phyloP scores from a whole-genome alignment of 2,797 vertebrate genomes.

The Alfaro cultratus region DNA sequence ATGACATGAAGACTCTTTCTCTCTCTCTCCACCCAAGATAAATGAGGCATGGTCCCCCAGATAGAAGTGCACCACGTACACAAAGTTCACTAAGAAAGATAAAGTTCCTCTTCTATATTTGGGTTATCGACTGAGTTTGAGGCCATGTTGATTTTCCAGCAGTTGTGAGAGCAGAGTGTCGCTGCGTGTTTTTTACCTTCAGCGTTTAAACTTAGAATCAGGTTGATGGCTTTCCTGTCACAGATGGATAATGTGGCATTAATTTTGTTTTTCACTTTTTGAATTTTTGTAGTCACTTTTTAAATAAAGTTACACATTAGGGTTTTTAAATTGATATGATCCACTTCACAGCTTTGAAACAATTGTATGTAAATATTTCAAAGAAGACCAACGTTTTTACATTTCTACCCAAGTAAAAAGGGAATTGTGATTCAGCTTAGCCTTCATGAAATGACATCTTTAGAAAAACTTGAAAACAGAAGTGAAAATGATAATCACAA shows the following conservation, averaged over 20 bases:
- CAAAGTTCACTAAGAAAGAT: conserved; percentile 32
- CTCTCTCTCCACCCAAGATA: conserved; percentile 62
- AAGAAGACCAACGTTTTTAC: not conserved
- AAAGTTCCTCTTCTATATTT: conserved; percentile 21
- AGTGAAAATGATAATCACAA: conserved; percentile 46
- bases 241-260: not conserved
- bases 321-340: not conserved
- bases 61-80: conserved; percentile 43
- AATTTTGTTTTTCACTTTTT: not conserved
- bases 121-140: conserved; percentile 41
- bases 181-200: not conserved
- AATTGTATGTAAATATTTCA: not conserved
- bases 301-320: not conserved
- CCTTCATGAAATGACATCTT: not conserved
- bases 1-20: not conserved
- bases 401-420: not conserved
- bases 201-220: not conserved
- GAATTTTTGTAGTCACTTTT: not conserved
- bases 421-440: conserved; percentile 10
- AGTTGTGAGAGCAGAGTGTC: not conserved
- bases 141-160: conserved; percentile 28
- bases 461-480: conserved; percentile 21
- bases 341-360: not conserved
- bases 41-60: conserved; percentile 54
- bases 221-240: not conserved